These are phyloP conservation scores for Zaprionus obscuricornis DNA, from an alignment of 2,888 invertebrate species.

Conservation along the genomic window DNA sequence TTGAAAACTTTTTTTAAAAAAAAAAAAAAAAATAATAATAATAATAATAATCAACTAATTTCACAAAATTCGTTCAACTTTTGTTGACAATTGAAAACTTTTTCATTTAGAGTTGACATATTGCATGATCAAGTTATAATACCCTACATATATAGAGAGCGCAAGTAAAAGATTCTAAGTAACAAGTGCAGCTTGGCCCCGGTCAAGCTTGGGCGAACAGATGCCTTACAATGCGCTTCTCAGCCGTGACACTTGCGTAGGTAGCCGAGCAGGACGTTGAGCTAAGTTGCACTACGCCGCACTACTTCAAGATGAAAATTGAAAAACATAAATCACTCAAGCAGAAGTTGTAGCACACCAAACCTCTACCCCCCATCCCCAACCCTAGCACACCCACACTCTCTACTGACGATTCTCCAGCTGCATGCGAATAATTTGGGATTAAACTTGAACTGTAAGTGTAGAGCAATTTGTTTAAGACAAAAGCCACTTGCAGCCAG, in stretches of 20 bases:
- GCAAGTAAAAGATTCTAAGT: no score
- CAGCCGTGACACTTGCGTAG: constrained; percentile 47
- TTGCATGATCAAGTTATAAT: no score
- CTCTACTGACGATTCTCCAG: constrained; percentile 1
- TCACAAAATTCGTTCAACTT: no score
- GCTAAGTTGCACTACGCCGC: constrained; percentile 10
- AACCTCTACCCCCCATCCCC: neutral
- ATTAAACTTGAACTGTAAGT: constrained; percentile 73
- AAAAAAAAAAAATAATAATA: no score
- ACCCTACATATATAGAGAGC: no score
- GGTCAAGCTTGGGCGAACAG: constrained; percentile 44
- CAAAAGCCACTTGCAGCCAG: constrained; percentile 62
- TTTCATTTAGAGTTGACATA: no score
- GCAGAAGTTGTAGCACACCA: constrained; percentile 62
- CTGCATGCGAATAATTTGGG: constrained; percentile 69
- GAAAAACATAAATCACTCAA: constrained; percentile 81
- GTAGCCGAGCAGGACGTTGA: constrained; percentile 22
- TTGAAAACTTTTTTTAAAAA: no score
- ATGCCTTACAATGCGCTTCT: constrained; percentile 26
- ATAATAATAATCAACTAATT: no score
- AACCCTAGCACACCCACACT: no score
- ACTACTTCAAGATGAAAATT: constrained; percentile 65
- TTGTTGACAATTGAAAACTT: no score
- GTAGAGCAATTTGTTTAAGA: constrained; percentile 76
- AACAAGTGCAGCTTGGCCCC: constrained; percentile 30